Evolutionary conservation across 1,140 invertebrate genomes (phyloP).

Genomic region (Zaprionus camerounensis): DNA sequence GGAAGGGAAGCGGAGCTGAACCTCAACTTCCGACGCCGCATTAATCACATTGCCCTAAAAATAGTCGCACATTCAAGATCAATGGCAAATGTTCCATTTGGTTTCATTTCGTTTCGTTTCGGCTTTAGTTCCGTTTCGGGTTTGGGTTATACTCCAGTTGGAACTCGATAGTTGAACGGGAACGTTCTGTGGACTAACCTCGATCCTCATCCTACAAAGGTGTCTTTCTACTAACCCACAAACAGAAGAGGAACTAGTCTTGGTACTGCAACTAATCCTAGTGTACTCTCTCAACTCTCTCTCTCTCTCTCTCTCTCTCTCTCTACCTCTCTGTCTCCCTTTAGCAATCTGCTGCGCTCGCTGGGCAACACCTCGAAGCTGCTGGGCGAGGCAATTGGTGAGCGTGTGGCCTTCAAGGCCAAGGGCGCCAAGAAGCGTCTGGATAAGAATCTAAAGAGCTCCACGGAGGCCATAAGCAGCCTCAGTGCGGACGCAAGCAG

Average conservation of each 20-base stretch:
- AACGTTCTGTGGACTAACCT: neutral
- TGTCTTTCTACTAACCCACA: conserved; percentile 20
- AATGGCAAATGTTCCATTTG: conserved; percentile 35
- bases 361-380: conserved; percentile 79
- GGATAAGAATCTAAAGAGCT: conserved; percentile 78
- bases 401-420: conserved; percentile 72
- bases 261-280: neutral
- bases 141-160: conserved; percentile 19
- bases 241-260: neutral
- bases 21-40: conserved; percentile 44
- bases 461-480: conserved; percentile 68
- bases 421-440: conserved; percentile 75
- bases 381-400: conserved; percentile 78
- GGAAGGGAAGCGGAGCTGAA: neutral
- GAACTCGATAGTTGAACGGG: conserved; percentile 5
- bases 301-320: neutral
- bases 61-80: conserved; percentile 62
- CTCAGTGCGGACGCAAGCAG: conserved; percentile 65
- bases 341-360: conserved; percentile 73
- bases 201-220: neutral
- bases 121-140: neutral
- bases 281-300: neutral
- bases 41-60: conserved; percentile 52
- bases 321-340: neutral
- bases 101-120: neutral